Evolutionary conservation across 2,888 invertebrate genomes (phyloP).

Genomic region (Dendrolimus pini): DNA sequence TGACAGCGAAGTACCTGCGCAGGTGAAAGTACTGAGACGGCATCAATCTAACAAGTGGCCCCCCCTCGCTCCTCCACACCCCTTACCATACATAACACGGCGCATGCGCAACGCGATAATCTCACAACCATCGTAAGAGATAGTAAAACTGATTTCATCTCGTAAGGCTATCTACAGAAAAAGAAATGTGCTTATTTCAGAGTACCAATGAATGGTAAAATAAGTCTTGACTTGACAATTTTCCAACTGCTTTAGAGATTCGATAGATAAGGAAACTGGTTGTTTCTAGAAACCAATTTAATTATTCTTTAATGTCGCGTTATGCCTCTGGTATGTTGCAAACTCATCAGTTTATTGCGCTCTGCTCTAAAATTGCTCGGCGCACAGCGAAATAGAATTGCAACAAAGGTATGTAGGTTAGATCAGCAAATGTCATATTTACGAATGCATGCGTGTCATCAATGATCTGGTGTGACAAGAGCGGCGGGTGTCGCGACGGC

Average conservation of each 20-base stretch:
- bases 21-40: conserved; percentile 66
- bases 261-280: too few relatives aligned
- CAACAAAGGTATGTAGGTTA: too few relatives aligned
- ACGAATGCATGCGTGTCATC: conserved; percentile 1
- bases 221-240: background rate
- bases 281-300: too few relatives aligned
- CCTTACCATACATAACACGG: conserved; percentile 33
- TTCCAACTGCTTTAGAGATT: background rate
- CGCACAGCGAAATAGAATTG: too few relatives aligned
- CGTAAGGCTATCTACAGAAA: conserved; percentile 12
- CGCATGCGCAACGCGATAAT: conserved; percentile 34
- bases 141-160: conserved; percentile 67
- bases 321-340: too few relatives aligned
- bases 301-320: too few relatives aligned
- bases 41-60: conserved; percentile 37
- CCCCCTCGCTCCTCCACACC: conserved; percentile 25
- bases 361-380: too few relatives aligned
- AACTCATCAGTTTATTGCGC: too few relatives aligned
- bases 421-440: too few relatives aligned
- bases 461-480: conserved; percentile 17
- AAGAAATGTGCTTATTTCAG: background rate
- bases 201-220: background rate
- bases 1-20: conserved; percentile 46
- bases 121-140: conserved; percentile 62
- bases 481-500: conserved; percentile 19